phyloP scores from a whole-genome alignment of 1,140 invertebrate species.

The Pinna nobilis region DNA sequence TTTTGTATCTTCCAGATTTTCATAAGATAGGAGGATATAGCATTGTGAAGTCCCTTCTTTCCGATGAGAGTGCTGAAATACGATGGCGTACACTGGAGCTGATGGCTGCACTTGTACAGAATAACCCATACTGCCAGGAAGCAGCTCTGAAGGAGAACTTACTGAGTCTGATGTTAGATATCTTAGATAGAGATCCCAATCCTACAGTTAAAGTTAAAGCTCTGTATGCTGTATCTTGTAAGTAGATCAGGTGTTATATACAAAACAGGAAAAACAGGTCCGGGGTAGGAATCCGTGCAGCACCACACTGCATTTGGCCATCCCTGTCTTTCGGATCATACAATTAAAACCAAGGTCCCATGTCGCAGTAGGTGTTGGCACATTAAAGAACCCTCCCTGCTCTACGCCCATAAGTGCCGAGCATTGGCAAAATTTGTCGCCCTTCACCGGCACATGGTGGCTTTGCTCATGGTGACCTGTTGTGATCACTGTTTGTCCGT shows the following conservation, averaged over 20 bases:
- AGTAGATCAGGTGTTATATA: constrained; percentile 44
- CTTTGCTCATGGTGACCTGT: too few relatives aligned
- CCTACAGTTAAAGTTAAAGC: constrained; percentile 80
- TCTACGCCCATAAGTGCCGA: too few relatives aligned
- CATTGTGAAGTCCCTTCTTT: constrained; percentile 81
- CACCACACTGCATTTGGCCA: too few relatives aligned
- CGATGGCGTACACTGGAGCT: constrained; percentile 81
- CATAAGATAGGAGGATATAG: constrained; percentile 87
- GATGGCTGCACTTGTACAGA: constrained; percentile 84
- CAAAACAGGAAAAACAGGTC: too few relatives aligned
- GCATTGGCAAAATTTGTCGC: too few relatives aligned
- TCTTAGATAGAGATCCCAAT: constrained; percentile 80
- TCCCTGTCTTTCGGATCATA: too few relatives aligned
- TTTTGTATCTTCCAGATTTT: constrained; percentile 79
- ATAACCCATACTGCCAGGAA: constrained; percentile 86
- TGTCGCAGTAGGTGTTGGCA: too few relatives aligned
- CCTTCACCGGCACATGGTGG: too few relatives aligned
- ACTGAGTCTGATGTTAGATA: constrained; percentile 80
- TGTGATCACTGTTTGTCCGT: too few relatives aligned
- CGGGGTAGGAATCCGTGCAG: too few relatives aligned
- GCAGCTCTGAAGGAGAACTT: constrained; percentile 80
- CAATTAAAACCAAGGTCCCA: too few relatives aligned
- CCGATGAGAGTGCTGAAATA: constrained; percentile 79
- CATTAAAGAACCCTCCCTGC: too few relatives aligned
- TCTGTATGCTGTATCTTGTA: constrained; percentile 85